Evolutionary conservation across 1,140 invertebrate genomes (phyloP).

Genomic region (Akabosia matsudoensis): DNA sequence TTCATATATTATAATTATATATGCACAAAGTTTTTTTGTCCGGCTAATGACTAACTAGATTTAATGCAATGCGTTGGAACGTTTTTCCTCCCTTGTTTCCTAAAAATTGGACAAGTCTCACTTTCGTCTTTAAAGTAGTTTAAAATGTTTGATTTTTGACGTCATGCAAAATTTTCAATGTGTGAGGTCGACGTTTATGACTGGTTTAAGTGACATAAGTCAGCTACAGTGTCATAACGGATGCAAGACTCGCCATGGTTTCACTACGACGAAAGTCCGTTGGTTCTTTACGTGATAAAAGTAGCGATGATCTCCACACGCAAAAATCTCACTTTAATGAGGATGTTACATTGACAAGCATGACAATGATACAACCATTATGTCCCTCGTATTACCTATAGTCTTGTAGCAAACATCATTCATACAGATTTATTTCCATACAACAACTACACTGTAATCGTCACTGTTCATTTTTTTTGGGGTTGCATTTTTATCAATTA

Average conservation of each 20-base stretch:
- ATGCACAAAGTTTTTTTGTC: too few relatives aligned
- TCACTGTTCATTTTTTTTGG: not conserved
- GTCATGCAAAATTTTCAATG: not conserved
- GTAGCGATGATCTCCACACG: not conserved
- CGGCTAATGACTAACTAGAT: too few relatives aligned
- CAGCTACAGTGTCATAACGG: not conserved
- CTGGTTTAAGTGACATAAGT: not conserved
- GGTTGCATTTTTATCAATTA: not conserved
- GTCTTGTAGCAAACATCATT: not conserved
- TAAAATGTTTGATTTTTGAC: not conserved
- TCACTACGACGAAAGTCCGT: too few relatives aligned
- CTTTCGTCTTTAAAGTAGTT: too few relatives aligned
- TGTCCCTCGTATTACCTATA: not conserved
- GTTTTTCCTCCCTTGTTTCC: too few relatives aligned
- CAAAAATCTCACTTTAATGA: slow-evolving; percentile 38
- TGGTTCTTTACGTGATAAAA: not conserved
- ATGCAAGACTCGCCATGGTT: too few relatives aligned
- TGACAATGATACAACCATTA: slow-evolving; percentile 8
- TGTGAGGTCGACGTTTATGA: slow-evolving; percentile 5
- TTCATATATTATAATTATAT: too few relatives aligned
- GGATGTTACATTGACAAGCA: slow-evolving; percentile 44
- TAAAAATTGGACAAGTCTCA: too few relatives aligned
- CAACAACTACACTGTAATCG: too few relatives aligned
- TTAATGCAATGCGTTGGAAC: too few relatives aligned
- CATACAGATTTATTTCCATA: not conserved